Evolutionary conservation across 2,113 vertebrate species (phyloP), one percentile per base, ranked within the genome.

Genomic region (Archilochus colubris): DNA sequence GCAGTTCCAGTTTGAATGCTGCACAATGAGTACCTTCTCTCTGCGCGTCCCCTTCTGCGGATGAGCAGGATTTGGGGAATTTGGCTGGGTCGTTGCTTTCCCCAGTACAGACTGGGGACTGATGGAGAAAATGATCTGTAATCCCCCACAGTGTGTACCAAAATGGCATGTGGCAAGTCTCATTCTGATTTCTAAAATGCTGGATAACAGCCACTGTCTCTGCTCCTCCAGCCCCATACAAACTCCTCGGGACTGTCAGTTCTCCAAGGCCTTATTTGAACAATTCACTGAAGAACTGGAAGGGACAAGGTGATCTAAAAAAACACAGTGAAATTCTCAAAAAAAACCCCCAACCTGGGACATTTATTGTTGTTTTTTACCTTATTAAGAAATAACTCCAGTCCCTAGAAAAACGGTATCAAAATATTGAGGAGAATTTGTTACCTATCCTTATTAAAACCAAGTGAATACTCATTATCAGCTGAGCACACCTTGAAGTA

Each of bases 211-310:
- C 90, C 92, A 93, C 68, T 0, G 2, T 16, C 68, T 81, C 85
- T 59, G 79, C 82, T 95, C 73, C 83, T 91, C 77, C 76, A 68
- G 58, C 88, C 66, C 86, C 50, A 68, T 46, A 64, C 91, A 95
- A 91, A 88, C 83, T 88, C 50, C 63, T 91, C 0, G 53, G 93
- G 88, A 94, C 84, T 95, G 88, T 93, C 86, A 94, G 91, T 75
- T 86, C 91, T 96, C 91, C 92, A 93, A 94, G 80, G 50, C 91
- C 94, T 96, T 95, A 95, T 95, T 97, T 93, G 88, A 95, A 48
- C 93, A 95, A 92, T 78, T 94, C 64, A 58, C 77, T 92, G 66
- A 68, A 59, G 80, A 91, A 73, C 18, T 94, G 77, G 88, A 93
- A 90, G 46, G 88, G 18, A 90, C 70, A 95, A 93, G 94, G 92